A percentile compares a stretch with the other conserved stretches of the same genome.
Conservation (phyloP, 2,797 vertebrate genomes). For the Cynodonichthys magdalenae region DNA sequence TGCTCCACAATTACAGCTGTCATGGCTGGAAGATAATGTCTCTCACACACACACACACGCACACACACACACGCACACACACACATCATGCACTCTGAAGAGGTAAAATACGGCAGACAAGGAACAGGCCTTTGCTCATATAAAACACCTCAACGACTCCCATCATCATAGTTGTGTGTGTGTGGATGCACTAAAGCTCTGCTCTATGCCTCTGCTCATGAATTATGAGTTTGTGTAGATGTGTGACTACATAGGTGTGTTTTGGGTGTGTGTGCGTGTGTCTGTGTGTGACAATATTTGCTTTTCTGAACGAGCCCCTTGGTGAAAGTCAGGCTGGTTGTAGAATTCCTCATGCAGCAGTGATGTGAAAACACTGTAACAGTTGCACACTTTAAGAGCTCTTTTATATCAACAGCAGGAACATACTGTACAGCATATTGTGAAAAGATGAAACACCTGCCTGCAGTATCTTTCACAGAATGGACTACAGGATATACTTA, state of each 20-base stretch:
- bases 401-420: conserved; percentile 29
- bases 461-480: neutral
- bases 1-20: conserved; percentile 86
- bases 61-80: conserved; percentile 12
- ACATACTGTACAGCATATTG: neutral
- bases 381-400: conserved; percentile 38
- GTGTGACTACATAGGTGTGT: conserved; percentile 41
- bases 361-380: conserved; percentile 48
- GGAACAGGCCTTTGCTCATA: conserved; percentile 79
- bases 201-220: conserved; percentile 45
- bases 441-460: neutral
- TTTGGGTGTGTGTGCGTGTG: conserved; percentile 54
- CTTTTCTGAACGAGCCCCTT: conserved; percentile 79
- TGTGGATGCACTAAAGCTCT: conserved; percentile 46
- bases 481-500: neutral
- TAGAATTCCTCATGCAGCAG: conserved; percentile 48
- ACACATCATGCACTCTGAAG: conserved; percentile 45
- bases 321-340: conserved; percentile 59
- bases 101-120: conserved; percentile 76
- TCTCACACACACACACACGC: neutral
- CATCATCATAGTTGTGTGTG: conserved; percentile 68
- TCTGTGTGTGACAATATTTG: conserved; percentile 89
- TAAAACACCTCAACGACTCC: conserved; percentile 81
- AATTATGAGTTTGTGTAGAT: conserved; percentile 59
- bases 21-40: conserved; percentile 79